phyloP scores from a whole-genome alignment of 2,888 invertebrate species.

The Nysson spinosus region DNA sequence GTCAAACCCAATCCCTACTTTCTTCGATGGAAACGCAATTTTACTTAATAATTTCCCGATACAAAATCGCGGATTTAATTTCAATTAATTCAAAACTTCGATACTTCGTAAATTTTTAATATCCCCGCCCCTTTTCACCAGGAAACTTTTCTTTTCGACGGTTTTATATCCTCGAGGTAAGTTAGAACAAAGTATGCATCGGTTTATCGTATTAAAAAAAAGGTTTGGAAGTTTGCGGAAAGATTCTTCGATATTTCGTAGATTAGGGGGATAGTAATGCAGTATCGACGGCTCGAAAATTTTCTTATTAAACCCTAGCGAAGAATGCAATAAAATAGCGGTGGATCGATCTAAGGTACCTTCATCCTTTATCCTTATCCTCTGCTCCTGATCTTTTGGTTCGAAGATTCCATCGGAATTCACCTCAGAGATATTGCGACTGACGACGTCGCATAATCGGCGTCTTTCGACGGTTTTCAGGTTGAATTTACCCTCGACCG shows the following conservation, averaged over 20 bases:
- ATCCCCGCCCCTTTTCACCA: background rate
- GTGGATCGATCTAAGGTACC: conserved; percentile 5
- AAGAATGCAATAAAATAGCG: conserved; percentile 4
- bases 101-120: background rate
- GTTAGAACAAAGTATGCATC: background rate
- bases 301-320: background rate
- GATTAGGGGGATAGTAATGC: background rate
- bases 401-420: conserved; percentile 32
- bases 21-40: too few species aligned
- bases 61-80: too few species aligned
- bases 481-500: conserved; percentile 26
- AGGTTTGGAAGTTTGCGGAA: background rate
- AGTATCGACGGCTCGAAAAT: background rate
- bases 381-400: background rate
- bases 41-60: background rate
- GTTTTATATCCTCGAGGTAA: too few species aligned
- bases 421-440: conserved; percentile 22
- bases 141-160: background rate
- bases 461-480: conserved; percentile 38
- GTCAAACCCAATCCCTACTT: too few species aligned
- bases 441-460: conserved; percentile 26
- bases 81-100: too few species aligned
- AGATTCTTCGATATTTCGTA: background rate
- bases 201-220: background rate
- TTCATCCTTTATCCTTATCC: background rate